Conservation (phyloP, 2,113 vertebrate genomes). For the Cynopterus brachyotis region DNA sequence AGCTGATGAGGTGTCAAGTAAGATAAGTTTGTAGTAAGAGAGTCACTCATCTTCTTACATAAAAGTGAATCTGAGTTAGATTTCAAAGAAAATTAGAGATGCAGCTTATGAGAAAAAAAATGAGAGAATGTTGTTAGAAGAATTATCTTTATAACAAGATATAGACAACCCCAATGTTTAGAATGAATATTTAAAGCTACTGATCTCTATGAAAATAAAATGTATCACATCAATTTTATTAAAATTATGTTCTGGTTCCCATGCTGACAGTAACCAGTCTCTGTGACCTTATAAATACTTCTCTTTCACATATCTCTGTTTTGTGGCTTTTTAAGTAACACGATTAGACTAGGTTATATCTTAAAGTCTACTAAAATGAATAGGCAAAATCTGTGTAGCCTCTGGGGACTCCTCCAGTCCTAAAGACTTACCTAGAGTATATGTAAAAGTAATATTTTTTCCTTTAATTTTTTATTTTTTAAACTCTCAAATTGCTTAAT, state of each 20-base stretch:
- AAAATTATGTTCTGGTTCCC: background rate
- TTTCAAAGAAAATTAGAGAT: constrained; percentile 21
- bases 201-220: background rate
- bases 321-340: background rate
- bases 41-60: background rate
- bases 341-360: background rate
- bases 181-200: background rate
- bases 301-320: background rate
- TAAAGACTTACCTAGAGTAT: background rate
- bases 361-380: background rate
- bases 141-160: background rate
- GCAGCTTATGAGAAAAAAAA: background rate
- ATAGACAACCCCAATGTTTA: background rate
- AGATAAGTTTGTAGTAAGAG: background rate
- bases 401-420: background rate
- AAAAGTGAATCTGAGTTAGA: constrained; percentile 3
- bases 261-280: background rate
- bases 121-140: background rate
- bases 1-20: background rate
- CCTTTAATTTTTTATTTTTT: constrained; percentile 4
- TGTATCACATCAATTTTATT: background rate
- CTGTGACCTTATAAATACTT: background rate
- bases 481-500: background rate
- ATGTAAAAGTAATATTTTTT: background rate
- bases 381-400: background rate